Evolutionary conservation across 1,140 invertebrate species (phyloP), one percentile per base, ranked within the genome.

Genomic region (Diploscapter pachys): DNA sequence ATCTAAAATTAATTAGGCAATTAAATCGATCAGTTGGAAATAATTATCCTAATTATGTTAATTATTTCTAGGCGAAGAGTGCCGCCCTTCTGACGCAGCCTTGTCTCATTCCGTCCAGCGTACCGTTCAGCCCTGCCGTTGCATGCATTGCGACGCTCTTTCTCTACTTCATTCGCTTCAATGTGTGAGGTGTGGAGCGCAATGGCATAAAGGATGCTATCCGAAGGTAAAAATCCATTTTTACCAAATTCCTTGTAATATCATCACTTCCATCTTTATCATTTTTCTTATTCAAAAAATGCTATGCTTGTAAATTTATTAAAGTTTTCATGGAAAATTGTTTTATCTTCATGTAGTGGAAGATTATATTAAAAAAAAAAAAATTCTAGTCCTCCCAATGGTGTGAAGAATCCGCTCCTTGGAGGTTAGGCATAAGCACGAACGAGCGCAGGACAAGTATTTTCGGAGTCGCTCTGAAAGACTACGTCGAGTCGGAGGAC

Each of bases 101-200:
- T 63, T 73, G 71, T 67, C 74, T 49, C 79, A 80, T 70, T 63
- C 61, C 13, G 55, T 80, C 59, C 78, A 80, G 57, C 54, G 78
- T 56, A 84, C 81, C n/a, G 78, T 82, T 13, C 84, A 84, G 63
- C 79, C 79, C 48, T 78, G 76, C 4, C 79, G 76, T 72, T 85
- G 83, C 65, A 68, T 73, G 2, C 83, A 83, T 48, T 85, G 83
- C 66, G 83, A 85, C 48, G 68, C 78, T 56, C 76, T 83, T 52
- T 77, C 83, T 55, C 71, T 85, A 51, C 80, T 85, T 9, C 82
- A 79, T 61, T 82, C 83, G 4, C 63, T 85, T 50, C 85, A 85
- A 67, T 85, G 83, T 66, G 71, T 76, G 48, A 70, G 63, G 13
- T 85, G 83, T 77, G 73, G 66, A 4, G 61, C 76, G 31, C 62